Evolutionary conservation across 2,797 vertebrate genomes (phyloP), one percentile per base, ranked within the genome.

Genomic region (Eospalax fontanierii): DNA sequence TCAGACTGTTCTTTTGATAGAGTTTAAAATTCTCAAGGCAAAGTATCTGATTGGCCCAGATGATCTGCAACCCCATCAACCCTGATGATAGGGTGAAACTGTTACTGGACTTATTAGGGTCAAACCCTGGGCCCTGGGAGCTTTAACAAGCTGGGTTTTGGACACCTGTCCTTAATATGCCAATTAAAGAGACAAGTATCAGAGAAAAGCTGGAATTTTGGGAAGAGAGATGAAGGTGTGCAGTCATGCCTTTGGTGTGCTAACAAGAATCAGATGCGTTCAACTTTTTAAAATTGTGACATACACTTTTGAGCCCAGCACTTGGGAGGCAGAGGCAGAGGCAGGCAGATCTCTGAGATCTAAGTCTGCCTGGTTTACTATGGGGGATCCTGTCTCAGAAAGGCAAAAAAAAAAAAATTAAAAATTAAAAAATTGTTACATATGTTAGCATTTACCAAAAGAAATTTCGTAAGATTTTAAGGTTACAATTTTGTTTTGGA

Each of bases 1-100:
- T 81, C 43, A 86, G 11, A 61, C 22, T 15, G 12, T 30, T 80
- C 19, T 79, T 2, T 68, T 54, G 9, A 15, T 38, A 30, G 8
- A 38, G 11, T 63, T 94, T 66, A 35, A 87, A 83, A 46, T 91
- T 83, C 70, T 91, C 57, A 71, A 76, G 74, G 68, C 26, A 91
- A 54, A 74, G 21, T 5, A 0, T 92, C 18, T 71, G 35, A 81
- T 85, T 81, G 80, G 50, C 61, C 38, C 57, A 90, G 50, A 14
- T 46, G 7, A 6, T 38, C 28, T 33, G 4, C 66, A 40, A 43
- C 7, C 78, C n/a, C 35, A 0, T 80, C 74, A 46, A 79, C 28
- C 40, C 65, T 50, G 12, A 19, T 1, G 35, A 30, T 33, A 89
- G 38, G 26, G 30, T 54, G 6, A 30, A n/a, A 24, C 19, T 71